These are phyloP conservation scores for Drosophila prosaltans DNA, from an alignment of 1,140 invertebrate species.

Conservation along the genomic window DNA sequence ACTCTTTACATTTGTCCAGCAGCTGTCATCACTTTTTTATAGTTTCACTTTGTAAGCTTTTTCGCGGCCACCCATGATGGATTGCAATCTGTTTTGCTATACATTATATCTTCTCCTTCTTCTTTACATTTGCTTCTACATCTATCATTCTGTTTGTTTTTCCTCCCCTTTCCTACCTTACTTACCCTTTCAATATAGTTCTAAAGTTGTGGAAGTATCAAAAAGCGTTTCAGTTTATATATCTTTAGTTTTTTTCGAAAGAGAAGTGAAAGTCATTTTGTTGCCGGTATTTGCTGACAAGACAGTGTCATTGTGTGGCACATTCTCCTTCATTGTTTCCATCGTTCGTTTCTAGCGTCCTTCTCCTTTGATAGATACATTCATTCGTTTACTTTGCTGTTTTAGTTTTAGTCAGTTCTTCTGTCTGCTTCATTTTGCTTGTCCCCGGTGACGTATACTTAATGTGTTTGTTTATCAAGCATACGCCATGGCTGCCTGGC, in stretches of 20 bases:
- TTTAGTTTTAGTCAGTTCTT: neutral
- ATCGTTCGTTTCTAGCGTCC: neutral
- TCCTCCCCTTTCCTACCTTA: neutral
- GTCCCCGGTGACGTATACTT: slow-evolving; percentile 65
- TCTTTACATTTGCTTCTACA: neutral
- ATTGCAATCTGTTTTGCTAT: neutral
- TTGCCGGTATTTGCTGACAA: slow-evolving; percentile 42
- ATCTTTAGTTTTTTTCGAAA: neutral
- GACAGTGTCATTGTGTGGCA: slow-evolving; percentile 40
- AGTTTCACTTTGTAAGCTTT: too few relatives aligned
- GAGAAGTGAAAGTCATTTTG: slow-evolving; percentile 76
- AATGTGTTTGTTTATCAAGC: slow-evolving; percentile 58
- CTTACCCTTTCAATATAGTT: neutral
- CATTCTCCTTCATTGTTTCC: neutral
- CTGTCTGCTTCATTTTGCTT: neutral
- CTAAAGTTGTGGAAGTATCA: neutral
- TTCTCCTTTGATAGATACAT: slow-evolving; percentile 4
- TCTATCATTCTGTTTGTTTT: slow-evolving; percentile 7
- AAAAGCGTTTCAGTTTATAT: neutral
- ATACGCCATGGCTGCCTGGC: slow-evolving; percentile 50
- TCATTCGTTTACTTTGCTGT: neutral
- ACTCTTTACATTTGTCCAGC: too few relatives aligned
- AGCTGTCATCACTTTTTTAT: too few relatives aligned
- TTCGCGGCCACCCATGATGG: too few relatives aligned
- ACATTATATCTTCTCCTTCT: neutral